Conservation (phyloP, 2,797 vertebrate species). For the Halcyon smyrnensis region DNA sequence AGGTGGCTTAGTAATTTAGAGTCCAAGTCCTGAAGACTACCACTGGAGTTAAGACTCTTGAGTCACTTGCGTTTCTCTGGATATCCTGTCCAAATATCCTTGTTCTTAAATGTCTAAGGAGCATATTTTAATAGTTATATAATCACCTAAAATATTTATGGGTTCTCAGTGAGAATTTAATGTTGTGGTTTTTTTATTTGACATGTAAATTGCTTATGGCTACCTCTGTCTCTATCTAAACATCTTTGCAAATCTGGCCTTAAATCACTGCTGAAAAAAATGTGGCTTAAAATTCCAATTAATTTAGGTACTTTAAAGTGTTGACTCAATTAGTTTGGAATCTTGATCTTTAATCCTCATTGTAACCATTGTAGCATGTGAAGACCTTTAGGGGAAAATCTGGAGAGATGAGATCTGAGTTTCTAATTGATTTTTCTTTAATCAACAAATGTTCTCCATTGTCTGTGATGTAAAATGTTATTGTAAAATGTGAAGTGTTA, state of each 20-base stretch:
- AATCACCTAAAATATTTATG: not conserved
- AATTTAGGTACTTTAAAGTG: not conserved
- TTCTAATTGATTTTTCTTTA: slow-evolving; percentile 39
- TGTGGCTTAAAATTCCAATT: not conserved
- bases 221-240: not conserved
- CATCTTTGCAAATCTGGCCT: not conserved
- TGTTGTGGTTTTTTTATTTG: not conserved
- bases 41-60: not conserved
- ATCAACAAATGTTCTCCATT: not conserved
- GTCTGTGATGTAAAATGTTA: not conserved
- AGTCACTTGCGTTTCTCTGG: not conserved
- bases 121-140: not conserved
- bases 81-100: not conserved
- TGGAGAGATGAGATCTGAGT: not conserved
- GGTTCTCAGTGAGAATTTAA: not conserved
- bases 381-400: not conserved
- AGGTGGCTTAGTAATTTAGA: not conserved
- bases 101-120: not conserved
- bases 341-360: slow-evolving; percentile 16
- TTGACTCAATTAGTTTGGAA: not conserved
- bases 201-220: not conserved
- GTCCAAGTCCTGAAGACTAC: not conserved
- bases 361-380: not conserved
- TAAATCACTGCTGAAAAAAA: not conserved
- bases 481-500: not conserved